These are phyloP conservation scores for Euglossa dilemma DNA, from an alignment of 1,140 invertebrate species.

Conservation along the genomic window DNA sequence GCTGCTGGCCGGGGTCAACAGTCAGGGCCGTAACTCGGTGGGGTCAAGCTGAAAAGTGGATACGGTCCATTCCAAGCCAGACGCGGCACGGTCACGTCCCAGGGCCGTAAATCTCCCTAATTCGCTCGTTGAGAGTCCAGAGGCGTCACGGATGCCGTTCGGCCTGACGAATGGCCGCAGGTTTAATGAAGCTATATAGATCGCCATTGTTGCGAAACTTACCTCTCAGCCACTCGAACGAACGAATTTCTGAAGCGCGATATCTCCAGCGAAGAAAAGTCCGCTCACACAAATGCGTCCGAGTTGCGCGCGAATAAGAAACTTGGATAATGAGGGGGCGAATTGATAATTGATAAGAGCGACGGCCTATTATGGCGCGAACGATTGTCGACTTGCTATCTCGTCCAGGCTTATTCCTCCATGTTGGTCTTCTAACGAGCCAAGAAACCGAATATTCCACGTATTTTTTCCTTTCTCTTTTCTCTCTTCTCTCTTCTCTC, in stretches of 20 bases:
- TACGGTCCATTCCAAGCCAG: conserved; percentile 60
- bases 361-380: conserved; percentile 4
- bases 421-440: conserved; percentile 8
- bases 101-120: conserved; percentile 73
- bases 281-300: not conserved
- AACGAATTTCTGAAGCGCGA: conserved; percentile 26
- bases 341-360: conserved; percentile 41
- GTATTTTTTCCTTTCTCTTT: too few relatives aligned
- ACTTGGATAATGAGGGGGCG: conserved; percentile 47
- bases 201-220: conserved; percentile 63
- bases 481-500: too few relatives aligned
- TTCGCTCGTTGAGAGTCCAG: conserved; percentile 72
- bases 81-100: conserved; percentile 70
- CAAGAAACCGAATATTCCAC: not conserved
- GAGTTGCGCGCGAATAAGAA: conserved; percentile 2
- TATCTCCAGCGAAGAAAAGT: not conserved
- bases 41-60: conserved; percentile 65
- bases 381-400: not conserved
- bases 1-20: conserved; percentile 31
- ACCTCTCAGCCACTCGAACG: conserved; percentile 45
- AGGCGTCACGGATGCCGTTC: conserved; percentile 69
- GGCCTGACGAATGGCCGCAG: conserved; percentile 64
- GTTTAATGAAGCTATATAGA: conserved; percentile 71
- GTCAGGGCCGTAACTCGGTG: conserved; percentile 37
- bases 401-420: conserved; percentile 1